phyloP scores from a whole-genome alignment of 2,888 invertebrate genomes.

The Nephrocerus scutellatus region DNA sequence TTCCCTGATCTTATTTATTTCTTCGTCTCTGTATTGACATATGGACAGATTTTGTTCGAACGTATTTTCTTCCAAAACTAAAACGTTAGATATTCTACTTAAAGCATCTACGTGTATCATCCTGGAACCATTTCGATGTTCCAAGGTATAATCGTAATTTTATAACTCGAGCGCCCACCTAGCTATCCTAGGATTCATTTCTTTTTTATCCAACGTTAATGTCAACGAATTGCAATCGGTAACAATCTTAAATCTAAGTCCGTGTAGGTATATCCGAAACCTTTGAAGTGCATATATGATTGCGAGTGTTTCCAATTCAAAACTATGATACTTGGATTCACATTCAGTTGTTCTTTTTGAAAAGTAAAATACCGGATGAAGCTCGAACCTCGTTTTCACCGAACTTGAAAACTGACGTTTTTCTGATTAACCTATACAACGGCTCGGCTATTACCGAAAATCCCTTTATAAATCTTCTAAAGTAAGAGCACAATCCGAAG shows the following conservation, averaged over 20 bases:
- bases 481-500: slow-evolving; percentile 11
- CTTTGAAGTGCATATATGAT: slow-evolving; percentile 25
- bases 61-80: slow-evolving; percentile 5
- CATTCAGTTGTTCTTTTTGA: slow-evolving; percentile 17
- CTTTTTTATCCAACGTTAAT: slow-evolving; percentile 17
- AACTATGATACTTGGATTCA: slow-evolving; percentile 27
- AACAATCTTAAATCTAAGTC: slow-evolving; percentile 23
- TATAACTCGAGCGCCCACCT: slow-evolving; percentile 15
- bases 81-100: slow-evolving; percentile 26
- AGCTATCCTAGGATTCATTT: slow-evolving; percentile 21
- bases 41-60: slow-evolving; percentile 1
- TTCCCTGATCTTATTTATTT: slow-evolving; percentile 2
- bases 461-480: slow-evolving; percentile 9
- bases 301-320: slow-evolving; percentile 28
- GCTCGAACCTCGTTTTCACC: slow-evolving; percentile 6
- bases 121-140: slow-evolving; percentile 19
- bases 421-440: slow-evolving; percentile 7
- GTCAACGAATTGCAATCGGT: slow-evolving; percentile 26
- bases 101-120: slow-evolving; percentile 26
- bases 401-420: slow-evolving; percentile 4
- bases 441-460: slow-evolving; percentile 11
- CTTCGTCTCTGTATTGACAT: slow-evolving; percentile 2
- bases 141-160: slow-evolving; percentile 22
- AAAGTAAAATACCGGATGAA: slow-evolving; percentile 2
- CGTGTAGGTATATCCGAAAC: slow-evolving; percentile 24